These are phyloP conservation scores for Octopus sinensis DNA, from an alignment of 1,140 invertebrate species.

Conservation along the genomic window DNA sequence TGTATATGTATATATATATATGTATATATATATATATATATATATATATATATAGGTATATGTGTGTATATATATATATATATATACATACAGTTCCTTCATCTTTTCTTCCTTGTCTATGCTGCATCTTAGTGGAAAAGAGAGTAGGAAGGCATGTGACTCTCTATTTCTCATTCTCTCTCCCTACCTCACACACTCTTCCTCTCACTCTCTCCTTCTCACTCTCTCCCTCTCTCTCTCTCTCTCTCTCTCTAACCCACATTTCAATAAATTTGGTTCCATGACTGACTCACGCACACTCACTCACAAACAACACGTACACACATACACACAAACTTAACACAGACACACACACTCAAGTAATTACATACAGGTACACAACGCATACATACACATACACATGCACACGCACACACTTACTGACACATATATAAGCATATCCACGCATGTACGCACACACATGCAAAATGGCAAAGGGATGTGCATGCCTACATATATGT, in stretches of 20 bases:
- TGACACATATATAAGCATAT: neutral
- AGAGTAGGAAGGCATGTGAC: neutral
- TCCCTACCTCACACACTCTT: neutral
- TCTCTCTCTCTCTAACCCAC: neutral
- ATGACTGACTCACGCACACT: neutral
- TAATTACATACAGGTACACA: neutral
- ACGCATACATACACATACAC: neutral
- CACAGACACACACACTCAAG: neutral
- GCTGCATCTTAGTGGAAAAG: too few species aligned
- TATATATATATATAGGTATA: too few species aligned
- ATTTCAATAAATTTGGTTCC: neutral
- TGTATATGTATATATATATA: too few species aligned
- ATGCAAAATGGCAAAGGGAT: neutral
- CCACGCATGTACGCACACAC: neutral
- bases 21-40: too few species aligned
- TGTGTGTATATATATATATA: neutral
- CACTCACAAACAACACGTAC: neutral
- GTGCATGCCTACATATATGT: neutral
- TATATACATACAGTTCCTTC: neutral
- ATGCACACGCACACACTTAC: neutral
- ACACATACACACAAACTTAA: neutral
- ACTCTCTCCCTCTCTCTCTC: neutral
- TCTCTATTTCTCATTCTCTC: neutral
- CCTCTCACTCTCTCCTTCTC: neutral
- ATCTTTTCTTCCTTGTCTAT: too few species aligned